Conservation (phyloP, 1,140 invertebrate species). For the Galleria mellonella region DNA sequence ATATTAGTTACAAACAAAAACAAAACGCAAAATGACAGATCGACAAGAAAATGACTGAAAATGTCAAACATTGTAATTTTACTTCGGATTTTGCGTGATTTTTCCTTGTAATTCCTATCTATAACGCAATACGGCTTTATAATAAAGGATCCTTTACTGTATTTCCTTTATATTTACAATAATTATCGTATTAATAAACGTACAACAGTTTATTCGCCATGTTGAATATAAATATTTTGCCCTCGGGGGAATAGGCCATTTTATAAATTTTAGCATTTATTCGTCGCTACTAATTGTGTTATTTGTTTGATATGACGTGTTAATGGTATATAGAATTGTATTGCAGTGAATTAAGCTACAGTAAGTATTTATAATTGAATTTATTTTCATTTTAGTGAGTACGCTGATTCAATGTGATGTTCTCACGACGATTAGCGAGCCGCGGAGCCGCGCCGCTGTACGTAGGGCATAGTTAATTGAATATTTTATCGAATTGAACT, state of each 20-base stretch:
- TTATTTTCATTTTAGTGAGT: neutral
- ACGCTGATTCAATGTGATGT: neutral
- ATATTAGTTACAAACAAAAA: too few relatives aligned
- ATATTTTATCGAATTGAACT: too few relatives aligned
- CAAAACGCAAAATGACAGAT: too few relatives aligned
- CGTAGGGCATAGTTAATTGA: neutral
- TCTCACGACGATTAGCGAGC: neutral
- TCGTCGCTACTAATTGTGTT: conserved; percentile 6
- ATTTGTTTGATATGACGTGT: conserved; percentile 35
- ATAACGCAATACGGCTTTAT: too few relatives aligned
- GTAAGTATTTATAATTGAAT: neutral
- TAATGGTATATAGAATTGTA: conserved; percentile 17
- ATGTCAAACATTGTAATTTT: too few relatives aligned
- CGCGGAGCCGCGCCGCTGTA: neutral
- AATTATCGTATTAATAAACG: too few relatives aligned
- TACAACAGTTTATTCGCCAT: neutral
- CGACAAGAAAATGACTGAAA: too few relatives aligned
- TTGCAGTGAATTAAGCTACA: neutral
- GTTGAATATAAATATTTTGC: conserved; percentile 1
- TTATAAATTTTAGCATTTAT: conserved; percentile 3
- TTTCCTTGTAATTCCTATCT: too few relatives aligned
- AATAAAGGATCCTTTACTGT: too few relatives aligned
- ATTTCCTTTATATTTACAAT: too few relatives aligned
- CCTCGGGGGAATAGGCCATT: conserved; percentile 8
- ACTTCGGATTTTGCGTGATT: too few relatives aligned